Base-by-base conservation (phyloP, 2,797 vertebrate species). In the Steatocranus sp. region DNA sequence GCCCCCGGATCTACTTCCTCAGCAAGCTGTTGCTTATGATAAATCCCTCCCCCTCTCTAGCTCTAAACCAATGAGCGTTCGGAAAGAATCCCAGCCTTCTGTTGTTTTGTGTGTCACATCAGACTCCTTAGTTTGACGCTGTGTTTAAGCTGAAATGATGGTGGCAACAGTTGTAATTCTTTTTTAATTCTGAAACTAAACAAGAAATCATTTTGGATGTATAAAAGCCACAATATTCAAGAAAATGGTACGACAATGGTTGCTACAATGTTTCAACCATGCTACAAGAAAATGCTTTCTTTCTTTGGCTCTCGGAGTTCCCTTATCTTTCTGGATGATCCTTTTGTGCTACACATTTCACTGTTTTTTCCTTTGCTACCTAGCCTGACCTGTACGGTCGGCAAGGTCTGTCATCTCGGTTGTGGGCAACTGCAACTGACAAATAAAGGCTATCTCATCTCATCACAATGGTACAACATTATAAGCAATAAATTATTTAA, bases 21-120 rank as follows among this genome's bases (percentile, higher is more conserved):
- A 30, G 38, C 43, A 34, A 87, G 75, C 80, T 85, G 83, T 18
- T 89, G 41, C 78, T 11, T 17, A 2, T 10, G 1, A 81, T 30
- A 75, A 11, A 10, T 1, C 54, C 81, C 83, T 75, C 81, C 88
- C 43, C 66, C 2, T 48, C 2, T 1, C 1, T 0, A 10, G 1
- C 7, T 12, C 2, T 41, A 1, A 68, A 8, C 88, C 88, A 87
- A 89, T 85, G 4, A 25, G 5, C 1, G 43, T 6, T 8, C 5
- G 61, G 76, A 1, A 51, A 7, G 20, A 41, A 2, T 3, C 0
- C 3, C 3, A 3, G 12, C 1, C 27, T 15, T 63, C 17, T 73
- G 87, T 58, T 85, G 51, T 80, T 50, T 20, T 2, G 8, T 3
- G 1, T 20, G 12, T 6, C 38, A 36, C 27, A 25, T 49, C 80